Evolutionary conservation across 2,888 invertebrate genomes (phyloP).

Genomic region (Phengaris arion): DNA sequence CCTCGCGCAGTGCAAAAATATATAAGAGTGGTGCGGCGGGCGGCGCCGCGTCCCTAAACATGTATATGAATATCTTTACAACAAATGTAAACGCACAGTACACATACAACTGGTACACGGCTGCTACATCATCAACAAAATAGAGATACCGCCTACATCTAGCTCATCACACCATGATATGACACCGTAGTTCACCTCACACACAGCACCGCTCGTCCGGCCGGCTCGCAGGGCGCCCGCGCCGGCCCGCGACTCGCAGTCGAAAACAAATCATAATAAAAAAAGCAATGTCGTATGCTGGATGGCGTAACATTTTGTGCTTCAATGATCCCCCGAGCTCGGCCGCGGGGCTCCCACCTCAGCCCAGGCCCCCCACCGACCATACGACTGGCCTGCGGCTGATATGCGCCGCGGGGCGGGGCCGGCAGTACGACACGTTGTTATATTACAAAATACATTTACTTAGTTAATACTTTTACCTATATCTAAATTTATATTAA

Average conservation of each 20-base stretch:
- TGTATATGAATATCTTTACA: constrained; percentile 42
- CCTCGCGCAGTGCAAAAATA: constrained; percentile 66
- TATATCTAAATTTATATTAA: constrained; percentile 16
- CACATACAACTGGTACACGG: constrained; percentile 31
- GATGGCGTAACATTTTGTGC: constrained; percentile 17
- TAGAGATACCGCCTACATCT: constrained; percentile 36
- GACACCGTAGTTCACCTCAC: constrained; percentile 53
- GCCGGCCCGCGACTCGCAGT: background rate
- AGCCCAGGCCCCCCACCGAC: background rate
- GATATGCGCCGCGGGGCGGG: background rate
- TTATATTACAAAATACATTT: constrained; percentile 36
- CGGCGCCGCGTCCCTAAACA: constrained; percentile 37
- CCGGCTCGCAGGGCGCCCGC: background rate
- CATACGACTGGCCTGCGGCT: background rate
- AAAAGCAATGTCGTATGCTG: constrained; percentile 2
- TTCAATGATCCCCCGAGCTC: background rate
- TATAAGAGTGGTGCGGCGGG: constrained; percentile 62
- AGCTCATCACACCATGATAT: constrained; percentile 70
- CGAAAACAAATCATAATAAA: background rate
- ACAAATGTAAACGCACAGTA: constrained; percentile 45
- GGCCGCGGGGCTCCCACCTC: background rate
- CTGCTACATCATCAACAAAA: constrained; percentile 32
- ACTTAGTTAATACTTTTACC: constrained; percentile 10
- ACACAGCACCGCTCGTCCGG: background rate
- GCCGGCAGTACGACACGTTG: constrained; percentile 1